phyloP scores from a whole-genome alignment of 2,797 vertebrate genomes.

The Macropus fuliginosus region DNA sequence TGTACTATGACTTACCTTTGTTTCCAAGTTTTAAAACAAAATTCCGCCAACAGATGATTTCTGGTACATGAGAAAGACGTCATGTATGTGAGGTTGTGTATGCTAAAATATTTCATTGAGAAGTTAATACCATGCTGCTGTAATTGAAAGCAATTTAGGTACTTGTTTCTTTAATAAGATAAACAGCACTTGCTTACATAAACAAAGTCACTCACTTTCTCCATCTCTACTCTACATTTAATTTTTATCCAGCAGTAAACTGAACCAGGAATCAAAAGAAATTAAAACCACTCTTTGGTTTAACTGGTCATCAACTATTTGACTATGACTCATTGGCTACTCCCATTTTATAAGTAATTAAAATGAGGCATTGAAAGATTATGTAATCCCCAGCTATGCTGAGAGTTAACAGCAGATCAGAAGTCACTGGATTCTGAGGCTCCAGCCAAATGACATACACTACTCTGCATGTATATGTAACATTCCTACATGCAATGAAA shows the following conservation, averaged over 20 bases:
- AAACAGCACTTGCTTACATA: conserved; percentile 69
- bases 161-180: conserved; percentile 67
- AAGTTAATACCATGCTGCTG: conserved; percentile 82
- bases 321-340: conserved; percentile 59
- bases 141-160: conserved; percentile 82
- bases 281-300: conserved; percentile 66
- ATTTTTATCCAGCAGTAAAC: conserved; percentile 68
- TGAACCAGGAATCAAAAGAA: conserved; percentile 64
- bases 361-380: conserved; percentile 60
- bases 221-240: conserved; percentile 69
- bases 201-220: conserved; percentile 77
- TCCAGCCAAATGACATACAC: conserved; percentile 36
- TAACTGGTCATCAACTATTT: conserved; percentile 59
- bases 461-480: conserved; percentile 46
- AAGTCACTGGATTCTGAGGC: conserved; percentile 24
- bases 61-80: conserved; percentile 62
- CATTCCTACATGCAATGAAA: conserved; percentile 4
- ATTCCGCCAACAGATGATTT: conserved; percentile 66
- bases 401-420: conserved; percentile 52
- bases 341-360: conserved; percentile 69
- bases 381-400: conserved; percentile 26
- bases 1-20: conserved; percentile 74
- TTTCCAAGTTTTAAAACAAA: conserved; percentile 58
- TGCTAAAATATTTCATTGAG: conserved; percentile 82
- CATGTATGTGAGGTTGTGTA: conserved; percentile 49